These are phyloP conservation scores for Chionis minor DNA, from an alignment of 2,113 vertebrate species.

Conservation along the genomic window DNA sequence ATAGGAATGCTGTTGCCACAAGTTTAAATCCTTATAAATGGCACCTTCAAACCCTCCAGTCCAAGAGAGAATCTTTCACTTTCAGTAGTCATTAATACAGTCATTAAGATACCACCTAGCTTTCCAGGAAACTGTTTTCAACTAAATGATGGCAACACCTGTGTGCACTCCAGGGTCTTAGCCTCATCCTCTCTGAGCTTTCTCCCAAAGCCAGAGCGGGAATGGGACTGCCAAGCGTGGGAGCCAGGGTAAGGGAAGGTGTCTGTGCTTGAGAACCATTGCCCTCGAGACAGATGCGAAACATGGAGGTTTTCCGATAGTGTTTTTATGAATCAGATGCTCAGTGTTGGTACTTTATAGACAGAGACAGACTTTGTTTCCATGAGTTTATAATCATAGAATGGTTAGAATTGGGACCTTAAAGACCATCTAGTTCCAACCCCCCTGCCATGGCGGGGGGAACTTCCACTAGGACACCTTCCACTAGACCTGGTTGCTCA, in stretches of 20 bases:
- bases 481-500: background rate
- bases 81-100: background rate
- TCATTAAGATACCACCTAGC: background rate
- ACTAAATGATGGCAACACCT: background rate
- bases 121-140: background rate
- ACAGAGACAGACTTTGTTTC: background rate
- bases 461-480: background rate
- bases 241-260: too few relatives aligned
- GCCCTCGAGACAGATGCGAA: fast-evolving
- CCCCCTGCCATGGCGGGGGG: too few relatives aligned
- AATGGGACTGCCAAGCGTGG: background rate
- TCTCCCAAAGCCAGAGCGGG: background rate
- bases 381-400: background rate
- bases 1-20: background rate
- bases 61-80: background rate
- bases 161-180: background rate
- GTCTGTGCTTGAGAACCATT: too few relatives aligned
- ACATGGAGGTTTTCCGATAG: background rate
- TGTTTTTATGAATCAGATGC: background rate
- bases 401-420: background rate
- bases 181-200: background rate
- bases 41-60: background rate
- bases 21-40: too few relatives aligned
- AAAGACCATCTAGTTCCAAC: background rate
- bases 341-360: background rate